Evolutionary conservation across 2,888 invertebrate species (phyloP).

Genomic region (Pachycephus smyrnensis): DNA sequence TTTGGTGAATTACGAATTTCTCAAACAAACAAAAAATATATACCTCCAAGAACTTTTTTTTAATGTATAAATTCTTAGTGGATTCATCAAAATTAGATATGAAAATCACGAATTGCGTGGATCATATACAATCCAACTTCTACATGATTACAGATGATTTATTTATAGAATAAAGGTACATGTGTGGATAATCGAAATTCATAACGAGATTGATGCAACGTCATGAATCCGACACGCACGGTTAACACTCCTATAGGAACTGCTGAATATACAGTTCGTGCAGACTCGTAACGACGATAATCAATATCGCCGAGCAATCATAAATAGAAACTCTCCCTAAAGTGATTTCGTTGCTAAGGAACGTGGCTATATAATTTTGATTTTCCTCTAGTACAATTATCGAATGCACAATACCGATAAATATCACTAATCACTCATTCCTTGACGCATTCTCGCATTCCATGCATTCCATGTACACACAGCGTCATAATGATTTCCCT

Average conservation of each 20-base stretch:
- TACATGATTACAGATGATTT: not conserved
- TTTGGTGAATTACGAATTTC: too few relatives aligned
- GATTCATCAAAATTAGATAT: not conserved
- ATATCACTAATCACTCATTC: not conserved
- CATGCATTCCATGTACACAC: not conserved
- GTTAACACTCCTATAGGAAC: not conserved
- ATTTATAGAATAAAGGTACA: not conserved
- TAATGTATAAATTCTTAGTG: not conserved
- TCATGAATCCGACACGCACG: not conserved
- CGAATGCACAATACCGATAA: not conserved
- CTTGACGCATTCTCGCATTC: not conserved
- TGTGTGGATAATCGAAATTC: not conserved
- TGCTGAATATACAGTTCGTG: not conserved
- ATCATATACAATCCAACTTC: not conserved
- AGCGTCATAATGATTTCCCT: not conserved
- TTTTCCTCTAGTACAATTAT: not conserved
- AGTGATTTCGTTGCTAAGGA: not conserved
- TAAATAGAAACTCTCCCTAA: not conserved
- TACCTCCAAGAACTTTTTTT: too few relatives aligned
- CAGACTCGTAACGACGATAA: not conserved
- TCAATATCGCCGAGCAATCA: not conserved
- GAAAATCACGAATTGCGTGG: not conserved
- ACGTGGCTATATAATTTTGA: not conserved
- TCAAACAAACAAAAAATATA: too few relatives aligned
- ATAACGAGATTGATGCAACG: not conserved